These are phyloP conservation scores for Neodiprion virginianus DNA, from an alignment of 1,140 invertebrate species.

Conservation along the genomic window DNA sequence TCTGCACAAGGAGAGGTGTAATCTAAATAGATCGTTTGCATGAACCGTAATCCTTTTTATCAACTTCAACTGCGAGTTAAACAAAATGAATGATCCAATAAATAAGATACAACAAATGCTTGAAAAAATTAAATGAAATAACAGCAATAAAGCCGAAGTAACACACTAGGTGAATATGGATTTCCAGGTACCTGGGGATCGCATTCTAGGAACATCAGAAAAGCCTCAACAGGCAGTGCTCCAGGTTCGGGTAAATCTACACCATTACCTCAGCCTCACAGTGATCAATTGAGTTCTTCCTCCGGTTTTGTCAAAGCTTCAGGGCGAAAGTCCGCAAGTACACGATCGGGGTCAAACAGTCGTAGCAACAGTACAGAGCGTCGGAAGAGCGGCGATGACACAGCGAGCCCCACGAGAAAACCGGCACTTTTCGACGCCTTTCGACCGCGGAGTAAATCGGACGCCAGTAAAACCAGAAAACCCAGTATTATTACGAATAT, in stretches of 20 bases:
- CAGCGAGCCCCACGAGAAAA: slow-evolving; percentile 72
- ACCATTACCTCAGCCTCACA: slow-evolving; percentile 47
- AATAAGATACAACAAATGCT: no score
- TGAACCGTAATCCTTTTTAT: no score
- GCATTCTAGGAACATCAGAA: slow-evolving; percentile 58
- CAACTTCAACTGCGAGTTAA: no score
- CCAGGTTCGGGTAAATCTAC: slow-evolving; percentile 54
- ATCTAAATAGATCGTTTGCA: no score
- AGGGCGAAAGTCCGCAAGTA: slow-evolving; percentile 49
- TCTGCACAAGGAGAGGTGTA: no score
- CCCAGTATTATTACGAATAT: slow-evolving; percentile 79
- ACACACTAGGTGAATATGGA: slow-evolving; percentile 18
- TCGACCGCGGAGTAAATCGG: slow-evolving; percentile 80
- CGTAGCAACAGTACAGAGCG: slow-evolving; percentile 68
- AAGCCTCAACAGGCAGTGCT: slow-evolving; percentile 45
- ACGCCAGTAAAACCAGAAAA: slow-evolving; percentile 72
- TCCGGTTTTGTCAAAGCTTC: slow-evolving; percentile 40
- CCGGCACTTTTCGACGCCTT: slow-evolving; percentile 85
- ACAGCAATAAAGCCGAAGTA: no score
- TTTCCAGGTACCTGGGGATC: slow-evolving; percentile 70
- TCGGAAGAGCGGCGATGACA: slow-evolving; percentile 67
- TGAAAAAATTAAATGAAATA: no score
- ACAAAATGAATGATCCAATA: no score
- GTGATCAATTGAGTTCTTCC: slow-evolving; percentile 46
- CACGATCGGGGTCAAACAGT: slow-evolving; percentile 62